Evolutionary conservation across 2,888 invertebrate species (phyloP).

Genomic region (Drosophila stalkeri): DNA sequence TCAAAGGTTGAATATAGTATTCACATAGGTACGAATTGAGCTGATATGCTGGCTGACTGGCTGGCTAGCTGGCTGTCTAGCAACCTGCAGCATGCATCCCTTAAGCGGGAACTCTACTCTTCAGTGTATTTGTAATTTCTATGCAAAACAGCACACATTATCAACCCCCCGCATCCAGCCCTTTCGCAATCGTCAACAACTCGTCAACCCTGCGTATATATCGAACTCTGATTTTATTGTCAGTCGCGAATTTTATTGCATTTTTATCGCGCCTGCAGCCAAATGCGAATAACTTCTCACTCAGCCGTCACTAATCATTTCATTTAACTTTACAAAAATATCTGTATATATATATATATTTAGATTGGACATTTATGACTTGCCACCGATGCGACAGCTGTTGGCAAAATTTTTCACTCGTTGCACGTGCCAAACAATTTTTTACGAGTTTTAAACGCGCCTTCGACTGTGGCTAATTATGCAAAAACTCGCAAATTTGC

Average conservation of each 20-base stretch:
- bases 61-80: constrained; percentile 2
- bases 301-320: constrained; percentile 81
- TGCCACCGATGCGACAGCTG: constrained; percentile 55
- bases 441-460: constrained; percentile 48
- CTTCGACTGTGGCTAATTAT: constrained; percentile 61
- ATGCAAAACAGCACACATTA: constrained; percentile 47
- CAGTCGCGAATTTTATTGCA: constrained; percentile 75
- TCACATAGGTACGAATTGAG: background rate
- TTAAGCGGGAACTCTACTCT: constrained; percentile 6
- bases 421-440: constrained; percentile 66
- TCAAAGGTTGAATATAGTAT: constrained; percentile 32
- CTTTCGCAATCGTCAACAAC: constrained; percentile 26
- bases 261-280: constrained; percentile 78
- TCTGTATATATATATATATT: constrained; percentile 35
- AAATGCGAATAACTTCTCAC: constrained; percentile 43
- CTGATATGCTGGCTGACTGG: constrained; percentile 12
- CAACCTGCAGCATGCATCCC: constrained; percentile 37
- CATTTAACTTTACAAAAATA: constrained; percentile 75
- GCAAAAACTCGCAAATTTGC: constrained; percentile 71
- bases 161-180: constrained; percentile 16
- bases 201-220: constrained; percentile 70
- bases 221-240: constrained; percentile 59
- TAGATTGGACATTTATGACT: constrained; percentile 71
- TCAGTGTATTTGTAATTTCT: constrained; percentile 37
- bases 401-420: constrained; percentile 34